Evolutionary conservation across 2,797 vertebrate species (phyloP), one percentile per base, ranked within the genome.

Genomic region (Alcedo quadribrachys): DNA sequence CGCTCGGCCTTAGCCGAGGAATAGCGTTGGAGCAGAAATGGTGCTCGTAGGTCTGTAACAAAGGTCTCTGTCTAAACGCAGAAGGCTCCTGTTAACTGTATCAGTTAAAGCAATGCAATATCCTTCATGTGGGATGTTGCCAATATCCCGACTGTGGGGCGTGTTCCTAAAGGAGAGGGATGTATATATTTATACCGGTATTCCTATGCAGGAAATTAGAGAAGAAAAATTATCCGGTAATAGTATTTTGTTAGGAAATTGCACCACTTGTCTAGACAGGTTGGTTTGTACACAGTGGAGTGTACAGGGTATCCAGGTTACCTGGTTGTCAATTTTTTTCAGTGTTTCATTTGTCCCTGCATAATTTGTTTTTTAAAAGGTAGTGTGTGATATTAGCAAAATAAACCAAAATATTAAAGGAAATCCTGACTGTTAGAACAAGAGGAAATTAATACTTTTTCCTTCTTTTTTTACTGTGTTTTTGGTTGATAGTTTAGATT

Each of bases 101-200:
- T 22, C 87, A 0, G 40, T n/a, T 12, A 2, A 25, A 37, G 70
- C 55, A 6, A 22, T 45, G 12, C 46, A 54, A 0, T 71, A 4
- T 45, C 77, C 53, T 3, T 5, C 21, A 16, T 3, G 33, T 3
- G 78, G 21, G 20, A 0, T 15, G 73, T 4, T 48, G 74, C 50
- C 54, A 3, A 2, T 2, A 30, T 20, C 21, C 50, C 5, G 21
- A 3, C 28, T 0, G 42, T 2, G 70, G 18, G 25, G 1, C 27
- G 60, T 9, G 19, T 24, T 37, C 40, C 57, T 35, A 0, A 22
- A 24, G 57, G 42, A 70, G 25, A 4, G 8, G 3, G 1, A 0
- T 4, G 25, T 30, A 0, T 32, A 0, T 37, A 2, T 83, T 65
- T 16, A 4, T 35, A 0, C 3, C 4, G 43, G 7, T 22, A 2